Conservation (phyloP, 1,140 invertebrate species). For the Tetramorium parvispinum region DNA sequence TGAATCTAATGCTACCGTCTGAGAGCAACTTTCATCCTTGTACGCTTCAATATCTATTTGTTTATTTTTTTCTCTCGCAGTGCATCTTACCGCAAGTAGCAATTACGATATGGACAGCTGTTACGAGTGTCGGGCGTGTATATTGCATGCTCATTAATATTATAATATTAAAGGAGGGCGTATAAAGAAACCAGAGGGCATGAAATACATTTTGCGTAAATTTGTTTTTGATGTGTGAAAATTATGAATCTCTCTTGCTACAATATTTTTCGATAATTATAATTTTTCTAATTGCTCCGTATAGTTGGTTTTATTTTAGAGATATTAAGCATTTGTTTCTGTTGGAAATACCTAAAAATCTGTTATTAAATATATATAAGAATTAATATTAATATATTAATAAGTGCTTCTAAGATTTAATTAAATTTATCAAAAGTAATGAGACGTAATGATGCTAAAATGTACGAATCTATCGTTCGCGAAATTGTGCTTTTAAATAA, state of each 20-base stretch:
- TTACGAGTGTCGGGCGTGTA: conserved; percentile 64
- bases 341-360: neutral
- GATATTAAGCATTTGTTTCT: neutral
- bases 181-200: neutral
- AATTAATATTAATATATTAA: neutral
- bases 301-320: neutral
- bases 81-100: conserved; percentile 64
- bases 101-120: conserved; percentile 59
- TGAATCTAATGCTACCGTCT: conserved; percentile 57
- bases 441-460: neutral
- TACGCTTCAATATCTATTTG: conserved; percentile 63
- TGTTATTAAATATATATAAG: too few relatives aligned
- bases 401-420: neutral
- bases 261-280: neutral
- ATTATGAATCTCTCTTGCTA: conserved; percentile 15
- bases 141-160: conserved; percentile 70
- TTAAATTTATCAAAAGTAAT: neutral
- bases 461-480: neutral
- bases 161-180: conserved; percentile 1
- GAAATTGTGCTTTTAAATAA: neutral
- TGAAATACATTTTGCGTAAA: neutral
- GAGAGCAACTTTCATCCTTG: conserved; percentile 41
- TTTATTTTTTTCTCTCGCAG: conserved; percentile 61
- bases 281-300: neutral
- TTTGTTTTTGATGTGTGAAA: neutral